Evolutionary conservation across 2,888 invertebrate genomes (phyloP).

Genomic region (Lissonota sp.): DNA sequence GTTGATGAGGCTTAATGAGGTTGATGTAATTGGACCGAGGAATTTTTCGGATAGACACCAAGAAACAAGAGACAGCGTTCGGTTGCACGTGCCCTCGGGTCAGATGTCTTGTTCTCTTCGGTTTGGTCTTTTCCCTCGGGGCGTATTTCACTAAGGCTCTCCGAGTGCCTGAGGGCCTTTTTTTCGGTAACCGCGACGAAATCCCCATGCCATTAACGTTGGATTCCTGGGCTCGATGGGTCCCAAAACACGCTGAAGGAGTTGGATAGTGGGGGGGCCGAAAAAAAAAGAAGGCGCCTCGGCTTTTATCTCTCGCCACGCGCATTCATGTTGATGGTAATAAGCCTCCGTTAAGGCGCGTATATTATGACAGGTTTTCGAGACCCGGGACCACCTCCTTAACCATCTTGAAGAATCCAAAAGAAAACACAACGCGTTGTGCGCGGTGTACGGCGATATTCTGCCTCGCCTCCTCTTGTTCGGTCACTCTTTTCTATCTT

Average conservation of each 20-base stretch:
- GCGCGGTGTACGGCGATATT: conserved; percentile 29
- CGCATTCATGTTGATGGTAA: conserved; percentile 71
- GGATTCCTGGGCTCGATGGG: conserved; percentile 36
- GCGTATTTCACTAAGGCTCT: conserved; percentile 47
- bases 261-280: conserved; percentile 15
- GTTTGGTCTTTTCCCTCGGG: conserved; percentile 38
- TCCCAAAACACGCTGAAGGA: conserved; percentile 20
- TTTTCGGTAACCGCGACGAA: conserved; percentile 21
- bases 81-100: conserved; percentile 12
- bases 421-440: conserved; percentile 45
- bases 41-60: conserved; percentile 23
- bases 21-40: conserved; percentile 31
- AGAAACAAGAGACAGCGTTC: conserved; percentile 29
- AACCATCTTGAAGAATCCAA: conserved; percentile 63
- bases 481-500: neutral
- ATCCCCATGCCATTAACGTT: conserved; percentile 63
- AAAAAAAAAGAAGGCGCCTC: conserved; percentile 51
- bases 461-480: conserved; percentile 18
- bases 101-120: conserved; percentile 41
- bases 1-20: conserved; percentile 34
- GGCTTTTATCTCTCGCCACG: conserved; percentile 66
- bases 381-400: conserved; percentile 62
- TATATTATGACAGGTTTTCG: conserved; percentile 72
- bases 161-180: conserved; percentile 43
- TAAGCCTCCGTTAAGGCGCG: conserved; percentile 72